These are phyloP conservation scores for Stichopus chloronotus DNA, from an alignment of 35 echinoderm and acorn worm genomes.

Conservation along the genomic window DNA sequence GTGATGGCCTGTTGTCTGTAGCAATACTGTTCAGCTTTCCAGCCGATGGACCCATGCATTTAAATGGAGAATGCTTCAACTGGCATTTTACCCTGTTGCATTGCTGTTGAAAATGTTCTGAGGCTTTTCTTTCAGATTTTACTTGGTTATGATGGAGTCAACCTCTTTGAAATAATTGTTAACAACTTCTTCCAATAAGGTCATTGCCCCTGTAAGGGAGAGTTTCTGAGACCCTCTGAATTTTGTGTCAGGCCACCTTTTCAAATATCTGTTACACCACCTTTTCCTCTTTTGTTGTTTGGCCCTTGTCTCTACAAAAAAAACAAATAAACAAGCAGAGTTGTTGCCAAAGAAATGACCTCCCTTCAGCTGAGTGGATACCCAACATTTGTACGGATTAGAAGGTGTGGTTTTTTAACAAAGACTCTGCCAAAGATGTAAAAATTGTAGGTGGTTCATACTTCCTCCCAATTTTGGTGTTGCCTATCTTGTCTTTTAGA, in stretches of 20 bases:
- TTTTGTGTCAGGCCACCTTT: constrained; percentile 19
- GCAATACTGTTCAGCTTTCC: constrained; percentile 26
- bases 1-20: background rate
- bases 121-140: constrained; percentile 15
- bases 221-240: constrained; percentile 18
- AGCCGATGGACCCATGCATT: background rate
- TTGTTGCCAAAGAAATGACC: too few relatives aligned
- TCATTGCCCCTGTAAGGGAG: background rate
- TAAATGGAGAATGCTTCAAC: background rate
- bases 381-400: too few relatives aligned
- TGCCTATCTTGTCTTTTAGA: too few relatives aligned
- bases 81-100: constrained; percentile 5
- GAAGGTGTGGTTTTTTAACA: too few relatives aligned
- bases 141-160: constrained; percentile 13
- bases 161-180: constrained; percentile 15
- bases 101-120: constrained; percentile 29
- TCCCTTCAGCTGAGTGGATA: too few relatives aligned
- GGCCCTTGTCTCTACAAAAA: too few relatives aligned
- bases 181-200: background rate
- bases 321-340: too few relatives aligned
- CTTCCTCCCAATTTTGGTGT: too few relatives aligned
- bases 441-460: too few relatives aligned
- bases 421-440: too few relatives aligned
- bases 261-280: background rate
- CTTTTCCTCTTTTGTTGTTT: background rate